Percentiles rank a stretch among this genome's conserved stretches.
phyloP scores from a whole-genome alignment of 2,797 vertebrate genomes.

The Tinamus major region DNA sequence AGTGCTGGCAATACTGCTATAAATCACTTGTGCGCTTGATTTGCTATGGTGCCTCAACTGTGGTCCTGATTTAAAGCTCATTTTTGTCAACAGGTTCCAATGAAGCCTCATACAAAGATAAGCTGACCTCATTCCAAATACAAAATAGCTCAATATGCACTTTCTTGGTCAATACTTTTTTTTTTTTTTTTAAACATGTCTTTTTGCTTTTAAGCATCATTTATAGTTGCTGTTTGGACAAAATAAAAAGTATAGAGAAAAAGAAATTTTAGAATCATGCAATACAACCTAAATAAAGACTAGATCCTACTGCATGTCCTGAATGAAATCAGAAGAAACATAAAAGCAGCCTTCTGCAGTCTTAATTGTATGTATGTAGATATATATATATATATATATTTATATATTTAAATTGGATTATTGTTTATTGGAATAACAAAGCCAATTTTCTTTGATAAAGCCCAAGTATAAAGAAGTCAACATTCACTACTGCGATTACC shows the following conservation, averaged over 20 bases:
- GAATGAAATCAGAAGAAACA: neutral
- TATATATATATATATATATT: neutral
- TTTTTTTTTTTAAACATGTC: neutral
- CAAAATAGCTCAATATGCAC: neutral
- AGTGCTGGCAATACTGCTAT: neutral
- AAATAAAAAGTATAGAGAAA: neutral
- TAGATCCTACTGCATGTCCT: neutral
- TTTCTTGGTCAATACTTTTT: neutral
- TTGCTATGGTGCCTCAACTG: neutral
- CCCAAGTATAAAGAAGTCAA: neutral
- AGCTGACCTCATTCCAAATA: neutral
- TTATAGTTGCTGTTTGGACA: neutral
- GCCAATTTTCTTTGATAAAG: neutral
- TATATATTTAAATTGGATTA: neutral
- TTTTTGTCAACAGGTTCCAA: neutral
- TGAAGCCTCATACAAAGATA: neutral
- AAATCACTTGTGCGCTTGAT: neutral
- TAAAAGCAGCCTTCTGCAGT: neutral
- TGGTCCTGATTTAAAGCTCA: neutral
- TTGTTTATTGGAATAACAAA: neutral
- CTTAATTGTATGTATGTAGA: neutral
- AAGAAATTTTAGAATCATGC: neutral
- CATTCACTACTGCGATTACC: neutral
- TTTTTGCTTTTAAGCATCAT: neutral
- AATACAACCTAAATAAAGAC: neutral